A percentile compares a stretch with the other conserved stretches of the same genome.
phyloP scores from a whole-genome alignment of 1,140 invertebrate species.

The Antheraea pernyi region DNA sequence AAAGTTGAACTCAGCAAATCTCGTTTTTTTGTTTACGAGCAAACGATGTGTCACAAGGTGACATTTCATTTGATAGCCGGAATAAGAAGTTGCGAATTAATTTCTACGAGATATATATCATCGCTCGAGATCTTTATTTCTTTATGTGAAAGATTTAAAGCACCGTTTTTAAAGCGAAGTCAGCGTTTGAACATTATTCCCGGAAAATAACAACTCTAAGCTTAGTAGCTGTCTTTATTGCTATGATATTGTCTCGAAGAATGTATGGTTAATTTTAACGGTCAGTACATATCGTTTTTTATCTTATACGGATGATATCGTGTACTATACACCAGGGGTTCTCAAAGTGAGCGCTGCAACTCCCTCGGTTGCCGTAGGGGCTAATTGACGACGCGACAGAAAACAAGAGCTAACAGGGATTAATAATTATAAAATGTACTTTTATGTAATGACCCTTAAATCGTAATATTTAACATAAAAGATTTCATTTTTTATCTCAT shows the following conservation, averaged over 20 bases:
- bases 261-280: neutral
- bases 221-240: neutral
- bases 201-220: slow-evolving; percentile 13
- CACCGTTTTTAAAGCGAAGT: slow-evolving; percentile 27
- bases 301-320: neutral
- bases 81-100: slow-evolving; percentile 23
- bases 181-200: slow-evolving; percentile 14
- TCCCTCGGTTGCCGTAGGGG: no score
- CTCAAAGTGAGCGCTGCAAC: no score
- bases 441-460: no score
- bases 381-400: no score
- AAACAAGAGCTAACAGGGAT: no score
- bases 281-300: neutral
- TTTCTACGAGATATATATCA: slow-evolving; percentile 19
- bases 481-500: no score
- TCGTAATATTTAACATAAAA: no score
- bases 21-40: slow-evolving; percentile 20
- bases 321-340: no score
- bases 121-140: slow-evolving; percentile 30
- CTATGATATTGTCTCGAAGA: neutral
- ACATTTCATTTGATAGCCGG: slow-evolving; percentile 12
- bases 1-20: slow-evolving; percentile 11
- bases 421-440: no score
- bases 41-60: slow-evolving; percentile 16
- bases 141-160: slow-evolving; percentile 23